Percentiles rank a stretch among this genome's conserved stretches.
These are phyloP conservation scores for Latrodectus elegans DNA, from an alignment of 2,888 invertebrate genomes.

Conservation along the genomic window DNA sequence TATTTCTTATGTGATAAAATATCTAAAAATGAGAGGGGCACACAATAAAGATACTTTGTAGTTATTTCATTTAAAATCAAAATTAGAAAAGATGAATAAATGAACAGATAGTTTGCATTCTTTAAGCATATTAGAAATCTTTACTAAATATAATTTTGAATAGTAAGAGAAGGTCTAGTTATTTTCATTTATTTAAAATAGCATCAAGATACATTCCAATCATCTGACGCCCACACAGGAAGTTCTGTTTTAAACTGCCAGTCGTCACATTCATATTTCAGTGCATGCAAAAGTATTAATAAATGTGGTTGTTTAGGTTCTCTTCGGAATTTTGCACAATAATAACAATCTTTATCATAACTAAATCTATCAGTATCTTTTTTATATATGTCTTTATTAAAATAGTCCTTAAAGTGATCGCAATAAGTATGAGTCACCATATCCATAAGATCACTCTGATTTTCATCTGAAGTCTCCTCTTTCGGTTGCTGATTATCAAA, in stretches of 20 bases:
- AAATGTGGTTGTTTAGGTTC: slow-evolving; percentile 93
- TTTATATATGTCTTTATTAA: slow-evolving; percentile 83
- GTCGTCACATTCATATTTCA: slow-evolving; percentile 85
- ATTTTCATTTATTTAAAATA: no score
- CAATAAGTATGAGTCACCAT: slow-evolving; percentile 11
- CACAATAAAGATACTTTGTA: no score
- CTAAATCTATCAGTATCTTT: slow-evolving; percentile 82
- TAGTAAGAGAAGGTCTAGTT: no score
- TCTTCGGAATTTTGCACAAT: slow-evolving; percentile 91
- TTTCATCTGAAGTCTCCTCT: slow-evolving; percentile 11
- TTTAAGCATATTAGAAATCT: no score
- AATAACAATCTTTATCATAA: slow-evolving; percentile 90
- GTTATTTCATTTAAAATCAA: no score
- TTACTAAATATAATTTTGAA: no score
- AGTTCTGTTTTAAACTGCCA: slow-evolving; percentile 95
- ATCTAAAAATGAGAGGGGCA: no score
- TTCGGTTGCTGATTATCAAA: not conserved
- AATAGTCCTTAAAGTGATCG: slow-evolving; percentile 73
- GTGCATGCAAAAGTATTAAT: slow-evolving; percentile 95
- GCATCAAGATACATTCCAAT: slow-evolving; percentile 81
- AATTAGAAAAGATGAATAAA: no score
- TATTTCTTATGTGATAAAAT: no score
- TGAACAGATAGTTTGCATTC: no score
- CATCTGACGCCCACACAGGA: slow-evolving; percentile 92
- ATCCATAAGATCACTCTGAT: not conserved